Evolutionary conservation across 2,113 vertebrate genomes (phyloP), one percentile per base, ranked within the genome.

Genomic region (Crocuta crocuta): DNA sequence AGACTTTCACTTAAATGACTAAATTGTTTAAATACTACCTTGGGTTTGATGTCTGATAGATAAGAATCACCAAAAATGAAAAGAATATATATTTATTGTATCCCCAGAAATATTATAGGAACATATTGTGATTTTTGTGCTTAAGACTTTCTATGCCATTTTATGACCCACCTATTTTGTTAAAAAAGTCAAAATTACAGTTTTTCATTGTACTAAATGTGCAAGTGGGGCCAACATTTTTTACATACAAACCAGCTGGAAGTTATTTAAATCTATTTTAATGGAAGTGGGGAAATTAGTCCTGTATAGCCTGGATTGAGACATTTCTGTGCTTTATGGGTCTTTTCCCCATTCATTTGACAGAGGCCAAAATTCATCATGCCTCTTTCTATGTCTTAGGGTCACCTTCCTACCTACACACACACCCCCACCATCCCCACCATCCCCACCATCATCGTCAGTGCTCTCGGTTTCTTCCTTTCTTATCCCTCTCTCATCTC

Each of bases 91-190:
- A 50, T 87, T 93, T 92, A 43, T 45, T 90, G 7, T 9, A 95
- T 89, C 68, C 19, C 1, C 5, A 81, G 50, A 94, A 90, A 58
- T 70, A 87, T 5, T 86, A 63, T 5, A 35, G 61, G 28, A 68
- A 81, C 70, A 84, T 39, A 61, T 6, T 97, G 35, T 74, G 26
- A 86, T 89, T 81, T 93, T 93, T 85, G 15, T 98, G 23, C 39
- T 92, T 96, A 33, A 79, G 86, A 82, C 26, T 7, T 94, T 93
- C 80, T 76, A 50, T 84, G n/a, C 53, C 15, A 48, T 48, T 88
- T 81, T 66, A 61, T 84, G 82, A 78, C 2, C 48, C 10, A 82
- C 7, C 31, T 9, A 45, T 26, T 65, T 65, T 65, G 12, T 28
- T 28, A 65, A 65, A 65, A 63, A 92, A 68, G 48, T 97, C 39